Percentiles rank a stretch among this genome's conserved stretches.
phyloP scores from a whole-genome alignment of 2,797 vertebrate genomes.

The Anas georgica region DNA sequence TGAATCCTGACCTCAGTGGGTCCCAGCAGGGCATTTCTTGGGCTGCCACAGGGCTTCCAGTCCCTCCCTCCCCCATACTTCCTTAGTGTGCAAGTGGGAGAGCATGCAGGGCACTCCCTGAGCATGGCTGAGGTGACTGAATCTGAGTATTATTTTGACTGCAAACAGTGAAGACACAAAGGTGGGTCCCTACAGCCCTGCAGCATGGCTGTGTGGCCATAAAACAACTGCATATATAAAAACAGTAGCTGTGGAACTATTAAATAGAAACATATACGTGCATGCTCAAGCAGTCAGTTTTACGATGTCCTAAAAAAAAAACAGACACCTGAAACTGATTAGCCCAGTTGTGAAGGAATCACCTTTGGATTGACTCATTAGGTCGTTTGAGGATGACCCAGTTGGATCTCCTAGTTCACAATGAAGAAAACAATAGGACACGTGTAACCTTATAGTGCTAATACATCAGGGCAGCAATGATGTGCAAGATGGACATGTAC shows the following conservation, averaged over 20 bases:
- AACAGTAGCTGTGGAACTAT: neutral
- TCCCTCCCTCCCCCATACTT: neutral
- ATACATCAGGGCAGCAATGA: neutral
- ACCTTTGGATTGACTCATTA: neutral
- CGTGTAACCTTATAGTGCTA: accelerated
- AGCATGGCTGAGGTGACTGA: neutral
- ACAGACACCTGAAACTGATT: too few species aligned
- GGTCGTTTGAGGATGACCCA: neutral
- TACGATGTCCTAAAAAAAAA: neutral
- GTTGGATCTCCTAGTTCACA: neutral
- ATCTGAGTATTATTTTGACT: neutral
- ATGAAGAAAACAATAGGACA: neutral
- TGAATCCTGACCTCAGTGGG: neutral
- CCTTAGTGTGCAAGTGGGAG: neutral
- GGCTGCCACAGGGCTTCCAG: too few species aligned
- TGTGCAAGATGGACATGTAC: accelerated
- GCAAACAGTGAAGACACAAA: neutral
- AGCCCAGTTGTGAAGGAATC: neutral
- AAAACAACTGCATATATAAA: neutral
- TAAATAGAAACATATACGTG: neutral
- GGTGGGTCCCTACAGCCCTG: neutral
- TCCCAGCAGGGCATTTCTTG: neutral
- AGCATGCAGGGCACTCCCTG: neutral
- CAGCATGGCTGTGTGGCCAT: neutral
- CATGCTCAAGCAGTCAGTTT: neutral